Evolutionary conservation across 2,113 vertebrate species (phyloP).

Genomic region (Probosciger aterrimus): DNA sequence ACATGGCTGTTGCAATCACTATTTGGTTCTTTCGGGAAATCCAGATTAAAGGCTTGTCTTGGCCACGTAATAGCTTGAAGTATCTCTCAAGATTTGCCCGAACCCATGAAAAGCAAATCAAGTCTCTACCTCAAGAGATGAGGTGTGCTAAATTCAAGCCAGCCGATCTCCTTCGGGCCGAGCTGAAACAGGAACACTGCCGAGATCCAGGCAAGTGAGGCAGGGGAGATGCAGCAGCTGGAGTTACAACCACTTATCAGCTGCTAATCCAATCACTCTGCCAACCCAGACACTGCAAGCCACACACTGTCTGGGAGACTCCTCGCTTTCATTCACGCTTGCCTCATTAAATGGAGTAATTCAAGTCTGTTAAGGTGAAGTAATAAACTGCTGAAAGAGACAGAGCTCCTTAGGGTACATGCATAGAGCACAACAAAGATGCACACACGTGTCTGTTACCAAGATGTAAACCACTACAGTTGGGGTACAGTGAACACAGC

Average conservation of each 20-base stretch:
- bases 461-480: not conserved
- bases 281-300: not conserved
- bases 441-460: not conserved
- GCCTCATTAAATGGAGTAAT: constrained; percentile 36
- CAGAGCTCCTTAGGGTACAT: not conserved
- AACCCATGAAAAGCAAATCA: not conserved
- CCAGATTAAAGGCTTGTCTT: not conserved
- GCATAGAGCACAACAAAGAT: not conserved
- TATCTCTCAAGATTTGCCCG: not conserved
- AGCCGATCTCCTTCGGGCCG: not conserved
- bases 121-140: not conserved
- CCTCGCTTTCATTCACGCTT: not conserved
- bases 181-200: not conserved
- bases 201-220: not conserved
- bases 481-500: not conserved
- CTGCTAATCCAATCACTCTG: constrained; percentile 24
- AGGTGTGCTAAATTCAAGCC: not conserved
- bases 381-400: constrained; percentile 38
- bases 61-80: not conserved
- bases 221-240: not conserved
- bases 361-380: constrained; percentile 12
- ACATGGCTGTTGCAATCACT: not conserved
- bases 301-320: not conserved
- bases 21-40: not conserved
- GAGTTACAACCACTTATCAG: not conserved